Conservation (phyloP, 2,113 vertebrate genomes). For the Epinephelus lanceolatus region DNA sequence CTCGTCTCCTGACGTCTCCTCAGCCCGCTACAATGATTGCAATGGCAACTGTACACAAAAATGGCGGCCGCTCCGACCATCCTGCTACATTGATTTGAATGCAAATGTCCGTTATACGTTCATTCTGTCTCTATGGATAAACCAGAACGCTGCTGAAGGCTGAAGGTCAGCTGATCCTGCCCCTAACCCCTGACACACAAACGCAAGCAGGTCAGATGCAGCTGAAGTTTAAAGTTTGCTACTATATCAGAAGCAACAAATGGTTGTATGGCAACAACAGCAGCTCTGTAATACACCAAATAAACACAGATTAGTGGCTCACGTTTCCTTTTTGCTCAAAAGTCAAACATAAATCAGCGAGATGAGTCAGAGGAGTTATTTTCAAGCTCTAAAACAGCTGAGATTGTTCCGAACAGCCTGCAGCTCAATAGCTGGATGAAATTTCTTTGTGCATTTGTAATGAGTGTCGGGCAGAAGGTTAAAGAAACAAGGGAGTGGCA, state of each 20-base stretch:
- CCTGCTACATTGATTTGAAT: no score
- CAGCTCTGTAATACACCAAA: not conserved
- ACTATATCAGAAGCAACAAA: not conserved
- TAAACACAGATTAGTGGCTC: no score
- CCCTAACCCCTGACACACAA: not conserved
- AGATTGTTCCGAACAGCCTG: conserved; percentile 7
- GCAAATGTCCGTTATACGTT: no score
- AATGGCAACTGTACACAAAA: no score
- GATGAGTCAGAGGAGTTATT: not conserved
- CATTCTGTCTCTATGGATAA: no score
- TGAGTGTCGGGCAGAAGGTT: not conserved
- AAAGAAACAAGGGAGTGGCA: conserved; percentile 3
- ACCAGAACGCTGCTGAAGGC: not conserved
- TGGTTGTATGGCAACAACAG: not conserved
- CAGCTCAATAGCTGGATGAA: not conserved
- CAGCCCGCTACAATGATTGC: no score
- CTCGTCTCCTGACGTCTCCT: no score
- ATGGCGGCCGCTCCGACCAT: no score
- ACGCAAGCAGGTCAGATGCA: not conserved
- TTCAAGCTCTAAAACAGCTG: not conserved
- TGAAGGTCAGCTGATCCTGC: not conserved
- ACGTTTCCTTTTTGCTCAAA: no score
- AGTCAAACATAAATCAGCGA: no score
- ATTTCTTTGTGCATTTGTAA: conserved; percentile 4
- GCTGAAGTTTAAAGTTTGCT: not conserved